Evolutionary conservation across 35 echinoderm and acorn worm species (phyloP).

Genomic region (Hemicentrotus pulcherrimus): DNA sequence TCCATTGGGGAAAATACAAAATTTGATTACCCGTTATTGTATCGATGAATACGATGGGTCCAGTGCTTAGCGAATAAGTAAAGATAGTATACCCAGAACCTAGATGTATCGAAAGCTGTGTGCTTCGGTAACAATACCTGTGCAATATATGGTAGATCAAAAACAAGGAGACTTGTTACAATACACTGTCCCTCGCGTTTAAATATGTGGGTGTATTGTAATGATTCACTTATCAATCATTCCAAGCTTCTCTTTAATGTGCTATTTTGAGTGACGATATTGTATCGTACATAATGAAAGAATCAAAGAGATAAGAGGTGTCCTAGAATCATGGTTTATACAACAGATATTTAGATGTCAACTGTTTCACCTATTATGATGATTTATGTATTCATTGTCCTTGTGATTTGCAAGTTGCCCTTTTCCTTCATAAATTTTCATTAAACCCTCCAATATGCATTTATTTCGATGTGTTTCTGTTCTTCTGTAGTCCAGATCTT

Average conservation of each 20-base stretch:
- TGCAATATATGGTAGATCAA: neutral
- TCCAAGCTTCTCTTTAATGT: neutral
- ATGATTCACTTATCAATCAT: neutral
- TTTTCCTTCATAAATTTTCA: too few species aligned
- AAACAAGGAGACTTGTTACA: neutral
- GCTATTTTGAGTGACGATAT: neutral
- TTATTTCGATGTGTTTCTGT: too few species aligned
- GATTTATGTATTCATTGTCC: neutral
- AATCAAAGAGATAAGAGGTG: neutral
- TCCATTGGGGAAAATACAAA: neutral
- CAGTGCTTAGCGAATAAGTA: neutral
- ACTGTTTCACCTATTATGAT: neutral
- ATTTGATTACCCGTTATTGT: neutral
- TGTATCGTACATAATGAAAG: neutral
- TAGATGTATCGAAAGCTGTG: neutral
- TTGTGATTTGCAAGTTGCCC: too few species aligned
- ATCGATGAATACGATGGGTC: neutral
- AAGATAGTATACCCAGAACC: neutral
- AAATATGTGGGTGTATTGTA: neutral
- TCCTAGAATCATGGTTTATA: too few species aligned
- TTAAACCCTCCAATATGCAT: too few species aligned
- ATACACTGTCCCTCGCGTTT: neutral
- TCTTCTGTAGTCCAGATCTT: too few species aligned
- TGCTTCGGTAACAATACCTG: neutral
- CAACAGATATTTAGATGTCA: neutral